A percentile compares a stretch with the other conserved stretches of the same genome.
Evolutionary conservation across 2,888 invertebrate species (phyloP).

Genomic region (Cheilosia grossa): DNA sequence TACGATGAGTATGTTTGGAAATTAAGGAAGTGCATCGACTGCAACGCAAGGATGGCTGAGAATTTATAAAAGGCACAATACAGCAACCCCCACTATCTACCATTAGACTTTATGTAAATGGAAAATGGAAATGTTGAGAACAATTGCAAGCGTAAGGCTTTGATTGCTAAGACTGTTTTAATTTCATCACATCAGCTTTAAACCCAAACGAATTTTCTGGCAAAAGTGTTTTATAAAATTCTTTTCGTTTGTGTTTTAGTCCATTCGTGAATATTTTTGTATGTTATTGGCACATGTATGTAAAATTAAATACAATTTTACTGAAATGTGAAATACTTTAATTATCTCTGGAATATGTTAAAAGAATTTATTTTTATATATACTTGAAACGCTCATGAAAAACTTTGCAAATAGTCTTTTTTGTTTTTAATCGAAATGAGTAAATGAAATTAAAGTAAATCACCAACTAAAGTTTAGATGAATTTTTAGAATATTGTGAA

Average conservation of each 20-base stretch:
- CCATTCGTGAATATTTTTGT: too few species aligned
- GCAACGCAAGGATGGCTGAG: slow-evolving; percentile 16
- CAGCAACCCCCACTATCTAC: neutral
- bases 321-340: neutral
- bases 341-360: neutral
- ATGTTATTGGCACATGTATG: too few species aligned
- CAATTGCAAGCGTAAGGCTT: neutral
- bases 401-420: too few species aligned
- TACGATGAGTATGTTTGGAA: slow-evolving; percentile 2
- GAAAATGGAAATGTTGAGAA: neutral
- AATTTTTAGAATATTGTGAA: slow-evolving; percentile 15
- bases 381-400: too few species aligned
- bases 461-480: slow-evolving; percentile 3
- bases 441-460: slow-evolving; percentile 6
- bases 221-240: too few species aligned
- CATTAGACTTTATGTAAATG: slow-evolving; percentile 3
- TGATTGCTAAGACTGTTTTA: too few species aligned
- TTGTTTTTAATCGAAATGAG: too few species aligned
- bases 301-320: too few species aligned
- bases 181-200: too few species aligned
- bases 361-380: too few species aligned
- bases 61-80: slow-evolving; percentile 4
- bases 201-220: too few species aligned
- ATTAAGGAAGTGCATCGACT: slow-evolving; percentile 47
- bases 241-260: too few species aligned